Conservation (phyloP, 2,888 invertebrate species). For the Ormia ochracea region DNA sequence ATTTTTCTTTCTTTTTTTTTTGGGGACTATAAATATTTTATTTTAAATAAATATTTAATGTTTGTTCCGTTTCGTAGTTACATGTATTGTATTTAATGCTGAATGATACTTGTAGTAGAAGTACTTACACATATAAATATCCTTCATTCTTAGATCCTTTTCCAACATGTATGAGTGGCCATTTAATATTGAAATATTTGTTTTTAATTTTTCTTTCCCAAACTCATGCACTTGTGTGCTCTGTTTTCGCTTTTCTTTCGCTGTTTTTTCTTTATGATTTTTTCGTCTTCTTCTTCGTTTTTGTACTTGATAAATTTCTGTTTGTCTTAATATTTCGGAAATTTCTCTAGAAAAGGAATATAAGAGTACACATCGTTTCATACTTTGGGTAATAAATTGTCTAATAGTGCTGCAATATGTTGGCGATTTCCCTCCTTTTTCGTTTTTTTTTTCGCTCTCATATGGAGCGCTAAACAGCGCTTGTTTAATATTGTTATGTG, state of each 20-base stretch:
- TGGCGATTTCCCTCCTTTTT: conserved; percentile 23
- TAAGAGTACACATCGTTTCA: conserved; percentile 1
- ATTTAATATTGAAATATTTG: conserved; percentile 61
- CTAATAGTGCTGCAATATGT: conserved; percentile 56
- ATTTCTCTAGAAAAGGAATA: background rate
- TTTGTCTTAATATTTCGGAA: conserved; percentile 31
- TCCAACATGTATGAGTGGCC: conserved; percentile 57
- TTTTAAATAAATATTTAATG: conserved; percentile 58
- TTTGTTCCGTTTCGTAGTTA: conserved; percentile 16
- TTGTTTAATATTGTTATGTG: background rate
- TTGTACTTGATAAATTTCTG: conserved; percentile 12
- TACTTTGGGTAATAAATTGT: conserved; percentile 52
- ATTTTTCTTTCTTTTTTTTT: background rate
- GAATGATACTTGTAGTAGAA: conserved; percentile 16
- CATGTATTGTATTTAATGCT: conserved; percentile 5
- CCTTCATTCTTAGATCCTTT: conserved; percentile 25
- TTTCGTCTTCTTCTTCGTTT: background rate
- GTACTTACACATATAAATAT: background rate
- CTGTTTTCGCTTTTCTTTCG: background rate
- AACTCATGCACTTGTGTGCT: background rate
- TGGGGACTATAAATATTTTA: conserved; percentile 48
- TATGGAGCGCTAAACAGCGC: background rate
- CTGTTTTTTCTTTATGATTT: too few relatives aligned
- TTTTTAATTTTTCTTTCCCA: conserved; percentile 50
- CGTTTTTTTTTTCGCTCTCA: background rate